Evolutionary conservation across 2,797 vertebrate species (phyloP), one percentile per base, ranked within the genome.

Genomic region (Ceryle rudis): DNA sequence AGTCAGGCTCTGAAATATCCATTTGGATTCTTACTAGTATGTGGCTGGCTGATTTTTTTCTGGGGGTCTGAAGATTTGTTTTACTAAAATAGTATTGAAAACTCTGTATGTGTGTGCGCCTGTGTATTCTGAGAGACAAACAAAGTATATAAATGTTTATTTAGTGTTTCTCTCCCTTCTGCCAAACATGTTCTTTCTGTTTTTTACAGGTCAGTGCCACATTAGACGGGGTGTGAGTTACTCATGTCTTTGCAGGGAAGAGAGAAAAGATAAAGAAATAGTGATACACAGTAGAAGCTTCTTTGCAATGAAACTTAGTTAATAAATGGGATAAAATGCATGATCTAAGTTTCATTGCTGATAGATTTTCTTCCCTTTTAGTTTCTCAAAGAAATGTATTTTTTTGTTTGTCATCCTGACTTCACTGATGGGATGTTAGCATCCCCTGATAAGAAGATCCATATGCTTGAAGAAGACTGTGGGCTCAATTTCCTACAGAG

Each of bases 21-120:
- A 41, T 89, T 74, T 96, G 74, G 44, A 80, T 79, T 82, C 91
- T 64, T 85, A 55, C 41, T 77, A 87, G 67, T 87, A 82, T 94
- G 52, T 74, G 31, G 49, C 47, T 84, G 54, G 10, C 33, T 91
- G 23, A 41, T 81, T 94, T 74, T 54, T 71, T 89, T 52, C 52
- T 87, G 44, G 18, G 21, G 31, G 29, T 86, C 47, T 84, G 69
- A 77, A 86, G 49, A 86, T 85, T 85, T 95, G 74, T 94, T 95
- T 95, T 74, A 82, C 64, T 80, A 90, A 90, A 93, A 87, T 35
- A 67, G 41, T 39, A 70, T 8, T 70, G 89, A 84, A 92, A 73
- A 55, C 26, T 52, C 6, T 22, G 15, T 86, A 47, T 58, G 35
- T 67, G 41, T 84, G 49, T 86, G 49, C 26, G 8, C 26, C 15